phyloP scores from a whole-genome alignment of 2,113 vertebrate species.

The Myotis davidii region DNA sequence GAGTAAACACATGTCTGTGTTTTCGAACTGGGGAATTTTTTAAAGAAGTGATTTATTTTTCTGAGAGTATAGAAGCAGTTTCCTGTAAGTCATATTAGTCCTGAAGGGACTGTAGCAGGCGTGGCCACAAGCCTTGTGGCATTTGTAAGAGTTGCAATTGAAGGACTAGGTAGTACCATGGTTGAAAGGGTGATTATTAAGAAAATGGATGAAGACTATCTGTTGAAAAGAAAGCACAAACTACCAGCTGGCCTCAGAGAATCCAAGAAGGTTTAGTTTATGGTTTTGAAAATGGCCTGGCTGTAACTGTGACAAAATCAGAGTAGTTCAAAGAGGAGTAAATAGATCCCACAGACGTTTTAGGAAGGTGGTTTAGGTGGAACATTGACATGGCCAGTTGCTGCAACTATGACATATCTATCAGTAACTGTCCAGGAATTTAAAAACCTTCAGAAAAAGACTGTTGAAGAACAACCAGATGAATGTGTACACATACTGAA shows the following conservation, averaged over 20 bases:
- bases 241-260: constrained; percentile 88
- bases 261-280: constrained; percentile 91
- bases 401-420: constrained; percentile 92
- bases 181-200: constrained; percentile 92
- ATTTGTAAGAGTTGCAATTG: constrained; percentile 91
- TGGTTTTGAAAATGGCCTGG: constrained; percentile 94
- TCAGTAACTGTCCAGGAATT: constrained; percentile 94
- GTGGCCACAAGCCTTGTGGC: constrained; percentile 92
- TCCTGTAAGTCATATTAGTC: constrained; percentile 94
- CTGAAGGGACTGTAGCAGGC: constrained; percentile 92
- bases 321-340: constrained; percentile 92
- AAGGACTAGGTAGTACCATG: constrained; percentile 92
- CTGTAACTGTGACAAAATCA: constrained; percentile 93
- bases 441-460: constrained; percentile 82
- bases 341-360: constrained; percentile 92
- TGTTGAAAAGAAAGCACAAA: constrained; percentile 92
- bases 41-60: constrained; percentile 92
- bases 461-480: neutral
- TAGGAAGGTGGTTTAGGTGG: constrained; percentile 89
- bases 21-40: constrained; percentile 93
- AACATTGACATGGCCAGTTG: constrained; percentile 90
- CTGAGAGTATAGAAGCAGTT: constrained; percentile 92
- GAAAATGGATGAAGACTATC: constrained; percentile 93
- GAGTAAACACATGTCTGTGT: constrained; percentile 94
- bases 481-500: neutral